phyloP scores from a whole-genome alignment of 2,113 vertebrate genomes.

The Sinocyclocheilus anophthalmus region DNA sequence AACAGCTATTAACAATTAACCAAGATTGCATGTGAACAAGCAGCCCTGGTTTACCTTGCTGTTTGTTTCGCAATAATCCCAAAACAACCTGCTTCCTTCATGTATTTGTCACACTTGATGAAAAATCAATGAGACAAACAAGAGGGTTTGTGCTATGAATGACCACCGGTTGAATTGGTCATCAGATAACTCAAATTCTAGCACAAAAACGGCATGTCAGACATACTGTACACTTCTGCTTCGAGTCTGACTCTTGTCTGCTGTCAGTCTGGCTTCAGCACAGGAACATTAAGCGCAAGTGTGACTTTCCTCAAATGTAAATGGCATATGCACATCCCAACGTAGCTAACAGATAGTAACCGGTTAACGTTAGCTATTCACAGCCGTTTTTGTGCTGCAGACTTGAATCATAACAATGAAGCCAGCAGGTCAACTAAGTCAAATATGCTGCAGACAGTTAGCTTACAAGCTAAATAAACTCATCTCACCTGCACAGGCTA shows the following conservation, averaged over 20 bases:
- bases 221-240: not conserved
- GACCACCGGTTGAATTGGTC: not conserved
- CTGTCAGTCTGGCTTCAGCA: not conserved
- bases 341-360: not conserved
- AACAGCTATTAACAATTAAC: constrained; percentile 5
- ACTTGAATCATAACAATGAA: not conserved
- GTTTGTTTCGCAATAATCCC: not conserved
- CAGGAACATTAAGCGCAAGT: not conserved
- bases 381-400: not conserved
- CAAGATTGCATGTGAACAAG: not conserved
- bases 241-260: not conserved
- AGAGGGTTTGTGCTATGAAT: not conserved
- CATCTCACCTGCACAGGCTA: constrained; percentile 39
- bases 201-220: not conserved
- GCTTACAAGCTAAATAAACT: constrained; percentile 45
- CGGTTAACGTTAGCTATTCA: not conserved
- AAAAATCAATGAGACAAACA: not conserved
- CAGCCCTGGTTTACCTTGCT: not conserved
- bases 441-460: constrained; percentile 15
- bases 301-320: not conserved
- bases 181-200: not conserved
- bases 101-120: not conserved
- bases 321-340: not conserved
- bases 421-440: not conserved
- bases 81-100: not conserved